Percentiles rank a stretch among this genome's conserved stretches.
Conservation (phyloP, 2,888 invertebrate species). For the Phengaris alcon region DNA sequence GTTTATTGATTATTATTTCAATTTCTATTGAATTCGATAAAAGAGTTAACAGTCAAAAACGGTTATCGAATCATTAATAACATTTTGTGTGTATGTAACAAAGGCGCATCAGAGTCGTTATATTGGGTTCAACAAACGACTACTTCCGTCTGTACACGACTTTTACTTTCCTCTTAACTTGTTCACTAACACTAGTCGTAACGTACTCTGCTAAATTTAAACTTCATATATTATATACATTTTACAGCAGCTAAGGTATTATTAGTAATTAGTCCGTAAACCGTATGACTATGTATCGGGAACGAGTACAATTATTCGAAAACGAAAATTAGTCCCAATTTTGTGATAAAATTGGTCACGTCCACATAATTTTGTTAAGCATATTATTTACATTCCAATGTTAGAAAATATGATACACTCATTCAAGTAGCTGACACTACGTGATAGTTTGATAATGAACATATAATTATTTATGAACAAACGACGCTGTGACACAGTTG, state of each 20-base stretch:
- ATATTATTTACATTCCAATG: neutral
- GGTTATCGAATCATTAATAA: constrained; percentile 25
- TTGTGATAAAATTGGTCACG: neutral
- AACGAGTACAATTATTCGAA: constrained; percentile 3
- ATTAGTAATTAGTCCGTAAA: neutral
- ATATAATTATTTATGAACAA: constrained; percentile 69
- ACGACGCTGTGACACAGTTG: constrained; percentile 69
- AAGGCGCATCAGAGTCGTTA: constrained; percentile 31
- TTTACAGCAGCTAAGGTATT: neutral
- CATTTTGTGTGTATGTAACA: constrained; percentile 30
- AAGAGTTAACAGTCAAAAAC: constrained; percentile 57
- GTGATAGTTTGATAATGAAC: constrained; percentile 49
- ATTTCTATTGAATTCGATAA: constrained; percentile 45
- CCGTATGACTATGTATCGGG: constrained; percentile 1
- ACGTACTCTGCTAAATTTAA: constrained; percentile 30
- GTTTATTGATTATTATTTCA: constrained; percentile 48
- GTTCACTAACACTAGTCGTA: constrained; percentile 44
- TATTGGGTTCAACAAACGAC: constrained; percentile 44
- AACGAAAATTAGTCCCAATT: neutral
- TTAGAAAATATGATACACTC: neutral
- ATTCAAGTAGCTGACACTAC: constrained; percentile 46
- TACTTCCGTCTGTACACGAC: constrained; percentile 56
- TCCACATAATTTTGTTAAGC: neutral
- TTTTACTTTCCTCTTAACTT: constrained; percentile 70
- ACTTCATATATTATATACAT: constrained; percentile 28